Evolutionary conservation across 2,113 vertebrate genomes (phyloP), one percentile per base, ranked within the genome.

Genomic region (Corydoras maculifer): DNA sequence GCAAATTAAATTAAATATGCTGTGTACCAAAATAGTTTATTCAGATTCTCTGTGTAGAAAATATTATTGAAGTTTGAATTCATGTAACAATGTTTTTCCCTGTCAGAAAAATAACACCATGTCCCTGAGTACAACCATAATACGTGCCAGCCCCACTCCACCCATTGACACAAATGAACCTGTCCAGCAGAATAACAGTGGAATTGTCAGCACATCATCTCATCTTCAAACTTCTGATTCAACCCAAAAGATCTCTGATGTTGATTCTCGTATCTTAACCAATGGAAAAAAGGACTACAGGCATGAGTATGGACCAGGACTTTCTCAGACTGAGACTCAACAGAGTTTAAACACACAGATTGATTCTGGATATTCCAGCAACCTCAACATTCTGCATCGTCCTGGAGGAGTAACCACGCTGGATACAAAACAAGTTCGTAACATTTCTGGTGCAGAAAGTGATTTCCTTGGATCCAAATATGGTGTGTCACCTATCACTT

Each of bases 41-140:
- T 43, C 7, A 43, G 4, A 43, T 43, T 43, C 7, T 43, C 2
- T 43, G 4, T 43, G 7, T 8, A 43, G 4, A 5, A 5, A 4
- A 43, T 43, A 5, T 49, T 7, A 58, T 18, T 43, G 12, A 3
- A 13, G 35, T 48, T 0, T 68, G 58, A 9, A 3, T 49, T 48
- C 59, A 51, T 69, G 31, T 25, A 18, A 58, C 10, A 18, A 53
- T 70, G 1, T 61, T 78, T n/a, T 63, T 35, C 3, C 61, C 83
- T 43, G 66, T 3, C 84, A 97, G 96, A 87, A 15, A 55, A 90
- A 93, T 75, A 75, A 80, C 55, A 83, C 80, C 49, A 86, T 86
- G 86, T 87, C 90, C 0, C 81, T 98, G 73, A 98, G 94, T 81
- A 95, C 95, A 70, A 98, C 95, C 60, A 93, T 98, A 81, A 82